Evolutionary conservation across 2,888 invertebrate species (phyloP).

Genomic region (Coecobrya sp.): DNA sequence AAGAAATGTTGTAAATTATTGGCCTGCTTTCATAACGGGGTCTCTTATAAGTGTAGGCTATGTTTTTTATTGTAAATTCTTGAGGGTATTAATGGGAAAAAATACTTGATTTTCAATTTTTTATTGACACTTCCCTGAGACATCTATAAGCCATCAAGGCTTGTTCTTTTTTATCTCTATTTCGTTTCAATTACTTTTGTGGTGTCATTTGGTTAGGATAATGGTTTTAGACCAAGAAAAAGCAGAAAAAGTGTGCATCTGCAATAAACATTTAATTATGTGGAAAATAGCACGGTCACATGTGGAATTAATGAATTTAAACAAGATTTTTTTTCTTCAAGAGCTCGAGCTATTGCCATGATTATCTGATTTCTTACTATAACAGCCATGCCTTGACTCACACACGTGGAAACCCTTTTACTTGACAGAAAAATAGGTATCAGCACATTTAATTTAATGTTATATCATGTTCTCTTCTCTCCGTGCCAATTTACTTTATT

Average conservation of each 20-base stretch:
- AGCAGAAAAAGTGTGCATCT: not conserved
- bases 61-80: not conserved
- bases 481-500: no score
- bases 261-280: not conserved
- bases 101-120: not conserved
- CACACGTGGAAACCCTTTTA: not conserved
- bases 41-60: not conserved
- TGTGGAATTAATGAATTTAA: not conserved
- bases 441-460: not conserved
- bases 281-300: not conserved
- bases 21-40: conserved; percentile 22
- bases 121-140: not conserved
- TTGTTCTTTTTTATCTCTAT: conserved; percentile 25
- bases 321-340: no score
- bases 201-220: not conserved
- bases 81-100: conserved; percentile 13
- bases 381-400: no score
- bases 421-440: not conserved
- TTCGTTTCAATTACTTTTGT: not conserved
- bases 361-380: not conserved
- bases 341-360: not conserved
- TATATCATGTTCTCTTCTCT: no score
- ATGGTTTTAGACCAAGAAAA: not conserved
- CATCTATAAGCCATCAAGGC: not conserved
- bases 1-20: conserved; percentile 45